phyloP scores from a whole-genome alignment of 2,113 vertebrate species.

The Gobio gobio region DNA sequence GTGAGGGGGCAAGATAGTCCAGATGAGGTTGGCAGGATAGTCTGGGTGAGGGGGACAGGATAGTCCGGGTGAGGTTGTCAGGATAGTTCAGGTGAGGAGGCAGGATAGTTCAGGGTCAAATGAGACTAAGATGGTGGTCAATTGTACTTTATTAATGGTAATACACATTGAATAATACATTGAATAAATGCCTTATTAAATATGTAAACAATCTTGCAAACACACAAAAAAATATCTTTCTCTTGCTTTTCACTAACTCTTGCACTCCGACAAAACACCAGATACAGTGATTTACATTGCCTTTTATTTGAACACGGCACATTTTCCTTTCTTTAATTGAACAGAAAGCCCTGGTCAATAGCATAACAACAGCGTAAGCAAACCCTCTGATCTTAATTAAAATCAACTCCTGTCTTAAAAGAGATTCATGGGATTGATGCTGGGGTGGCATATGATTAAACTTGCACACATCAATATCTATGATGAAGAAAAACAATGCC shows the following conservation, averaged over 20 bases:
- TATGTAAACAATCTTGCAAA: neutral
- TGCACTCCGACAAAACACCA: neutral
- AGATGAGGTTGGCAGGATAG: too few relatives aligned
- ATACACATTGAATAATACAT: neutral
- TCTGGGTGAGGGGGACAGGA: too few relatives aligned
- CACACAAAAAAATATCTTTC: neutral
- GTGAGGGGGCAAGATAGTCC: too few relatives aligned
- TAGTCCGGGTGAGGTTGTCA: too few relatives aligned
- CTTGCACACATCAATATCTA: constrained; percentile 11
- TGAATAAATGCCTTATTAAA: neutral
- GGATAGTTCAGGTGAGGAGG: too few relatives aligned
- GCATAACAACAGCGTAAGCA: neutral
- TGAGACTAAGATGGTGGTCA: neutral
- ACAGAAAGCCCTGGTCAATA: constrained; percentile 47
- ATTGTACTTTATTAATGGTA: neutral
- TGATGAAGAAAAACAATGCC: neutral
- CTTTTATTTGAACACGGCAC: constrained; percentile 26
- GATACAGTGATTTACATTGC: neutral
- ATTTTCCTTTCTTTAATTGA: constrained; percentile 29
- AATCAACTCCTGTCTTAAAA: constrained; percentile 14
- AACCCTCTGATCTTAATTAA: constrained; percentile 28
- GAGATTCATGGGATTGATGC: neutral
- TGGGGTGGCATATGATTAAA: neutral
- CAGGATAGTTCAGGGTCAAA: too few relatives aligned
- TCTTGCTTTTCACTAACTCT: neutral